Base-by-base conservation (phyloP, 2,888 invertebrate species). In the Hydraecia micacea region DNA sequence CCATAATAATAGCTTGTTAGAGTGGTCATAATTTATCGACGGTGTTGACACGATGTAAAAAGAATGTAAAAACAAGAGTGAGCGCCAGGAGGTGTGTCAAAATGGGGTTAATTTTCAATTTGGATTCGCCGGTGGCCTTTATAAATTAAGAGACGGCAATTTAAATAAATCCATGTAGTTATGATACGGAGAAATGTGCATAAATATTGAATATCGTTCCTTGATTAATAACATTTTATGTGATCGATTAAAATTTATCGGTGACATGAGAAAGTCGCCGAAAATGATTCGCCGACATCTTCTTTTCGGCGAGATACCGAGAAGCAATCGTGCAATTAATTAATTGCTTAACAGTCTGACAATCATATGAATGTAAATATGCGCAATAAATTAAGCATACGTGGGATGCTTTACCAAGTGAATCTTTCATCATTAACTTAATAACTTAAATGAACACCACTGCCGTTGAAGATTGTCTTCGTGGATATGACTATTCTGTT, bases 41-140 rank as follows among this genome's bases (percentile, higher is more conserved):
- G 91, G 96, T 96, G 96, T 96, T 96, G 96, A 97, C 96, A 95
- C 90, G 95, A 93, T 90, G 88, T 91, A 93, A 94, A 95, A 94
- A 92, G 89, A 92, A 89, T 88, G 86, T 90, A 84, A 89, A 92
- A 79, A 78, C 65, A 93, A 93, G 5, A 93, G 88, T 89, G 91
- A 93, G 90, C 95, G 93, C 94, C 95, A 93, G 93, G 94, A 95
- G 95, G 95, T 92, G 95, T 94, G 93, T 93, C 94, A 93, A 93
- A 95, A 94, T 92, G 94, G 95, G 95, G 96, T 95, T 95, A 96
- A 96, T 96, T 96, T 96, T 96, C 96, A 96, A 96, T 97, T 94
- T 94, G 90, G 91, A 92, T 93, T 93, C 94, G 93, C 94, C 92
- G 95, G 96, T 96, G 96, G 96, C 93, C 94, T 93, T 93, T 93